phyloP scores from a whole-genome alignment of 2,888 invertebrate genomes.

The Epinotia nisella region DNA sequence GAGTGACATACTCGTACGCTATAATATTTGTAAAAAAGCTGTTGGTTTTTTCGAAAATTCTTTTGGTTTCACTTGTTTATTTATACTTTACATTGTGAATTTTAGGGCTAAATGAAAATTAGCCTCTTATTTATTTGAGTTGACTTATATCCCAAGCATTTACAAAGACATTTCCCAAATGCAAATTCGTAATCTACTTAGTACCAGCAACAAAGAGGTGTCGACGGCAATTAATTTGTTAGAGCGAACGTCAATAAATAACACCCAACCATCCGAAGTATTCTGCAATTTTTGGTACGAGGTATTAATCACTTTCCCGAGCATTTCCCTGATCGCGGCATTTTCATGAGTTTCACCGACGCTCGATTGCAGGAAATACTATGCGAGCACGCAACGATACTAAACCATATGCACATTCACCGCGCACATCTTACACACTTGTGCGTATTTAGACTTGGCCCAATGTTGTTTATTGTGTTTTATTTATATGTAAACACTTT shows the following conservation, averaged over 20 bases:
- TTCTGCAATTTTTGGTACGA: slow-evolving; percentile 68
- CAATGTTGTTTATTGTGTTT: background rate
- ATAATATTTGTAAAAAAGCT: too few species aligned
- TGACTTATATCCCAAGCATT: background rate
- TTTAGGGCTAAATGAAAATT: too few species aligned
- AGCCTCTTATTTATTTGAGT: background rate
- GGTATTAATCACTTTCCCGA: slow-evolving; percentile 81
- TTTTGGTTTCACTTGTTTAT: too few species aligned
- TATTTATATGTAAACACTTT: too few species aligned
- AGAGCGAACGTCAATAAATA: slow-evolving; percentile 15
- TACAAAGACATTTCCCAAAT: background rate
- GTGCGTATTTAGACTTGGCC: background rate
- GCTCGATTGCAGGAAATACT: slow-evolving; percentile 67
- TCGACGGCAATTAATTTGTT: background rate
- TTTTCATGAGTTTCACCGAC: slow-evolving; percentile 79
- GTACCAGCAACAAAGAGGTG: background rate
- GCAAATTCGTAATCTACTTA: background rate
- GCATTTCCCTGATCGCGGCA: slow-evolving; percentile 72
- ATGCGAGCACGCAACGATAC: slow-evolving; percentile 65
- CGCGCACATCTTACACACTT: slow-evolving; percentile 7
- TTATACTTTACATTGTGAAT: too few species aligned
- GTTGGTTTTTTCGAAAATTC: too few species aligned
- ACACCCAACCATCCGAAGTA: slow-evolving; percentile 39
- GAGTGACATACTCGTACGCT: too few species aligned
- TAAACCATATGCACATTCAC: slow-evolving; percentile 42